Percentiles rank a stretch among this genome's conserved stretches.
phyloP scores from a whole-genome alignment of 2,888 invertebrate species.

The Harpalus rubripes region DNA sequence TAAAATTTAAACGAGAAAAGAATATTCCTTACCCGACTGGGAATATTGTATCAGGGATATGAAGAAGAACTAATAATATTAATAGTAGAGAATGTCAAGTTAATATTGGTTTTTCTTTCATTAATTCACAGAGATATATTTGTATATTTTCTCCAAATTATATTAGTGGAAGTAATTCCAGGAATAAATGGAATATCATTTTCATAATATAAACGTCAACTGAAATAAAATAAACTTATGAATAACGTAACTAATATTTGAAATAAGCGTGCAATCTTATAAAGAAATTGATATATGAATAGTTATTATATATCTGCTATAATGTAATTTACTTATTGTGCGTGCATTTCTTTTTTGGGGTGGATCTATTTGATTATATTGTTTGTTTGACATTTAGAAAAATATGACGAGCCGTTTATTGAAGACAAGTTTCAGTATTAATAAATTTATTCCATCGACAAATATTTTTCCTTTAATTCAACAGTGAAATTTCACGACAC shows the following conservation, averaged over 20 bases:
- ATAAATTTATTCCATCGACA: slow-evolving; percentile 13
- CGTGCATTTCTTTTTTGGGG: slow-evolving; percentile 18
- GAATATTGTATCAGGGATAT: too few species aligned
- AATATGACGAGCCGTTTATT: slow-evolving; percentile 12
- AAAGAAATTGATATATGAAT: background rate
- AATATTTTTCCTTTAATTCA: slow-evolving; percentile 20
- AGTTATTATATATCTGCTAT: slow-evolving; percentile 27
- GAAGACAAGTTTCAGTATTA: background rate
- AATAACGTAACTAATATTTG: background rate
- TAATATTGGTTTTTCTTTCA: too few species aligned
- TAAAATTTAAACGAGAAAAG: too few species aligned
- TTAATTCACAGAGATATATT: too few species aligned
- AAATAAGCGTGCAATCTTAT: background rate
- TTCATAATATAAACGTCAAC: too few species aligned
- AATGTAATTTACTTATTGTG: background rate
- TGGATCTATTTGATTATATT: slow-evolving; percentile 28
- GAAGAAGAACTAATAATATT: too few species aligned
- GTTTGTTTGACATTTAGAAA: slow-evolving; percentile 25
- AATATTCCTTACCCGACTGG: too few species aligned
- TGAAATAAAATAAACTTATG: background rate
- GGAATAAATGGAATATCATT: too few species aligned
- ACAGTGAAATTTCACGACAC: slow-evolving; percentile 13
- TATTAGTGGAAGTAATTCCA: too few species aligned
- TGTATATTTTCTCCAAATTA: too few species aligned
- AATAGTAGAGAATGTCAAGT: too few species aligned